A percentile compares a stretch with the other conserved stretches of the same genome.
Conservation (phyloP, 1,140 invertebrate species). For the Hormaphis cornu region DNA sequence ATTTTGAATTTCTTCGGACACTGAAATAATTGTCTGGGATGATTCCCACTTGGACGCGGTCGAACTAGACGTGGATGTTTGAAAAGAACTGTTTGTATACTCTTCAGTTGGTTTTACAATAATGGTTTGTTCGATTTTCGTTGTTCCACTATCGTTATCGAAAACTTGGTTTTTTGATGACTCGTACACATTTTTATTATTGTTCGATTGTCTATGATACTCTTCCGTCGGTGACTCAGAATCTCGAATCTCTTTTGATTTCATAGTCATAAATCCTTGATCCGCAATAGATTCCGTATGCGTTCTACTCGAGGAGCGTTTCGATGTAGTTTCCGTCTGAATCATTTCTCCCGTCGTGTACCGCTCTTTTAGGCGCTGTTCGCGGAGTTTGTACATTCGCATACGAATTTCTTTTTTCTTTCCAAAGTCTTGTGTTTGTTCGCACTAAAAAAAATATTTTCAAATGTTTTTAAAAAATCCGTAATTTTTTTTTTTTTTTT, state of each 20-base stretch:
- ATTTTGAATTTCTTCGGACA: conserved; percentile 12
- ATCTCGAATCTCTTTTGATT: conserved; percentile 64
- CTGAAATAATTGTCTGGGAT: not conserved
- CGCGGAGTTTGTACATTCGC: conserved; percentile 69
- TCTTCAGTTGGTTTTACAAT: not conserved
- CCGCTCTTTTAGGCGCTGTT: conserved; percentile 61
- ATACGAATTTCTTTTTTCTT: conserved; percentile 73
- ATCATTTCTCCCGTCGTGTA: conserved; percentile 50
- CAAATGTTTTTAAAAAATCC: not conserved
- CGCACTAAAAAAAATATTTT: conserved; percentile 60
- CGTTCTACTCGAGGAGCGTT: conserved; percentile 42
- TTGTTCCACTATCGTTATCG: not conserved
- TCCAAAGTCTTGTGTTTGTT: conserved; percentile 73
- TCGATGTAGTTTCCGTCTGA: conserved; percentile 30
- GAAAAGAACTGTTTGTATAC: not conserved
- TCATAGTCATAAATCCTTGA: conserved; percentile 63
- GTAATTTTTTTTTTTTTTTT: conserved; percentile 1
- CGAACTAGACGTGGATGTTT: not conserved
- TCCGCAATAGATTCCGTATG: conserved; percentile 59
- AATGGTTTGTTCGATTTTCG: not conserved
- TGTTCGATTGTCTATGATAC: conserved; percentile 39
- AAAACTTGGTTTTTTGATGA: not conserved
- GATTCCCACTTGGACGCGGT: conserved; percentile 2
- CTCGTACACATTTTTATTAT: not conserved
- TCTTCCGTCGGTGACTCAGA: conserved; percentile 61